A percentile compares a stretch with the other conserved stretches of the same genome.
phyloP scores from a whole-genome alignment of 2,888 invertebrate genomes.

The Capitulum mitella region DNA sequence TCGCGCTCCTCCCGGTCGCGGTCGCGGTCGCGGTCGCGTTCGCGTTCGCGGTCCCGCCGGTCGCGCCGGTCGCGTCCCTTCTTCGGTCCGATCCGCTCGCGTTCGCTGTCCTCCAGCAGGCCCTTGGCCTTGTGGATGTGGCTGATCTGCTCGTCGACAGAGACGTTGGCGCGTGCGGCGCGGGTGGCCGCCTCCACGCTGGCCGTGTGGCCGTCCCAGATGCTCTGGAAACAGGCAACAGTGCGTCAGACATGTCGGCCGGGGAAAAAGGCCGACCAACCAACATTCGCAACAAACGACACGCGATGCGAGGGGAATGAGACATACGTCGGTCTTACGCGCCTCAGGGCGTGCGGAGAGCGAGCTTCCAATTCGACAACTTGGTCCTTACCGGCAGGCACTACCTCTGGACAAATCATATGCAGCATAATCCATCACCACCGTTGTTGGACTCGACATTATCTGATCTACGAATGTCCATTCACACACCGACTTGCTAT shows the following conservation, averaged over 20 bases:
- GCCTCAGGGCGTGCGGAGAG: too few species aligned
- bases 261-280: not conserved
- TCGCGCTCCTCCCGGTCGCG: constrained; percentile 38
- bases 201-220: constrained; percentile 97
- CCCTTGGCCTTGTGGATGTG: constrained; percentile 96
- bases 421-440: too few species aligned
- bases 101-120: constrained; percentile 87
- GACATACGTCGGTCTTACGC: too few species aligned
- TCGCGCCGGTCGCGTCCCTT: constrained; percentile 40
- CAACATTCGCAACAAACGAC: not conserved
- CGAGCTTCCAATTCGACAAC: too few species aligned
- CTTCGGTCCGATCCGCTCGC: constrained; percentile 92
- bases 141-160: constrained; percentile 92
- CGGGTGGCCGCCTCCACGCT: constrained; percentile 92
- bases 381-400: too few species aligned
- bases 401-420: too few species aligned
- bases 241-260: not conserved
- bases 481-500: too few species aligned
- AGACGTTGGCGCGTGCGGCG: constrained; percentile 89
- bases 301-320: too few species aligned
- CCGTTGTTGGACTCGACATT: too few species aligned
- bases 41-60: constrained; percentile 34
- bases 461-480: too few species aligned
- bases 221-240: constrained; percentile 55
- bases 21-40: constrained; percentile 38